Conservation (phyloP, 2,797 vertebrate genomes). For the Lophura swinhoii region DNA sequence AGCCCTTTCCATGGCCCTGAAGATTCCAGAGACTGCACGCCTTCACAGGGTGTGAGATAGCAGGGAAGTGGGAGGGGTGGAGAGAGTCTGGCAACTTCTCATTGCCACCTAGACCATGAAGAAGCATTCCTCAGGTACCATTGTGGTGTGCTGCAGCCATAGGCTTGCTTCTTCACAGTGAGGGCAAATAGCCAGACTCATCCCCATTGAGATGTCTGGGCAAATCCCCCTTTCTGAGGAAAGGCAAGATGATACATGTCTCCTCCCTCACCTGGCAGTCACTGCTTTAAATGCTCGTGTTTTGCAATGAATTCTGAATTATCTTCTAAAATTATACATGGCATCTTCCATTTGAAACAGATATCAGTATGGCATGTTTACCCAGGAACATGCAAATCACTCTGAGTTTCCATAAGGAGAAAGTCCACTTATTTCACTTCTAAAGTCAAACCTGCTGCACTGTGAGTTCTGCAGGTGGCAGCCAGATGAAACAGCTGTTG, state of each 20-base stretch:
- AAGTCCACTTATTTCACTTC: constrained; percentile 12
- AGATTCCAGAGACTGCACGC: neutral
- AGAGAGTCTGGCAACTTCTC: neutral
- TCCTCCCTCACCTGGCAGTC: constrained; percentile 24
- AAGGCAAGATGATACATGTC: constrained; percentile 34
- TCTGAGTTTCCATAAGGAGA: neutral
- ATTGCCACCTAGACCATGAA: neutral
- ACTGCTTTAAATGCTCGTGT: neutral
- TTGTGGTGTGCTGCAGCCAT: neutral
- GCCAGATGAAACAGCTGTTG: neutral
- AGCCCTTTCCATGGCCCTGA: neutral
- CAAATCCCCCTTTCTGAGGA: constrained; percentile 44
- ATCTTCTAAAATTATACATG: constrained; percentile 50
- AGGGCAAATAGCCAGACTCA: constrained; percentile 30
- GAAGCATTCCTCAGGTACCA: neutral
- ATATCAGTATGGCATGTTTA: constrained; percentile 9
- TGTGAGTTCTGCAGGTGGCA: constrained; percentile 9
- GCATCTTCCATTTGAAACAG: constrained; percentile 33
- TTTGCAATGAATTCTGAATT: constrained; percentile 39
- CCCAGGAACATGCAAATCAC: neutral
- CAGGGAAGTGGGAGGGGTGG: neutral
- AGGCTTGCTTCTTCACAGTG: neutral
- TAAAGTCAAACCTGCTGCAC: constrained; percentile 2
- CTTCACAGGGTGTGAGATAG: neutral
- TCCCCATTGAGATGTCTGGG: neutral